Conservation (phyloP, 2,888 invertebrate species). For the Cryptophagus acutangulus region DNA sequence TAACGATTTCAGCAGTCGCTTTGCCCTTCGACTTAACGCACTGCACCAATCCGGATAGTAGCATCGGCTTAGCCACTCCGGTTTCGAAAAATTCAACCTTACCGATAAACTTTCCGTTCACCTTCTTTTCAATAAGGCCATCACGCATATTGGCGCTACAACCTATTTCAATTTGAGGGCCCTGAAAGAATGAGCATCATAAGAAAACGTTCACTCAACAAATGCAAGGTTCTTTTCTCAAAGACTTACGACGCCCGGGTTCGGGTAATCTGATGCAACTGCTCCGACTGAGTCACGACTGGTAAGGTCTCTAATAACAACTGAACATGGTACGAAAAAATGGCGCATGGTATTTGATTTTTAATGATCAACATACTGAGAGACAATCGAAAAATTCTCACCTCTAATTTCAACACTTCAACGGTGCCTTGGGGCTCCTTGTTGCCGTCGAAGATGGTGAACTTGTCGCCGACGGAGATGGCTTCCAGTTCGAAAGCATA, state of each 20-base stretch:
- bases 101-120: conserved; percentile 58
- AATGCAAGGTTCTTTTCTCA: conserved; percentile 20
- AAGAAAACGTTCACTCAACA: conserved; percentile 25
- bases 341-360: conserved; percentile 18
- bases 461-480: conserved; percentile 64
- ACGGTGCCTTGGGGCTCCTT: conserved; percentile 63
- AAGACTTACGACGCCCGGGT: conserved; percentile 43
- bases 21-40: conserved; percentile 50
- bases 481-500: conserved; percentile 68
- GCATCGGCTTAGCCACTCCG: conserved; percentile 56
- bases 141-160: conserved; percentile 41
- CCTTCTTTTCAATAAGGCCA: conserved; percentile 55
- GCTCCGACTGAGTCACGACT: conserved; percentile 14
- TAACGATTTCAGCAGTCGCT: conserved; percentile 52
- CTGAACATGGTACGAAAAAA: conserved; percentile 21
- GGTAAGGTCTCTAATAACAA: conserved; percentile 25
- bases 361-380: conserved; percentile 12
- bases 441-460: conserved; percentile 65
- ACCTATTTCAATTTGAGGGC: conserved; percentile 50
- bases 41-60: conserved; percentile 57
- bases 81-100: conserved; percentile 67
- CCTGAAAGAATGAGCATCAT: conserved; percentile 49
- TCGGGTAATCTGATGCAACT: conserved; percentile 12
- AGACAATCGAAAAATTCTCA: conserved; percentile 39
- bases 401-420: conserved; percentile 63